Base-by-base conservation (phyloP, 2,113 vertebrate genomes). In the Nansenia antarctica region DNA sequence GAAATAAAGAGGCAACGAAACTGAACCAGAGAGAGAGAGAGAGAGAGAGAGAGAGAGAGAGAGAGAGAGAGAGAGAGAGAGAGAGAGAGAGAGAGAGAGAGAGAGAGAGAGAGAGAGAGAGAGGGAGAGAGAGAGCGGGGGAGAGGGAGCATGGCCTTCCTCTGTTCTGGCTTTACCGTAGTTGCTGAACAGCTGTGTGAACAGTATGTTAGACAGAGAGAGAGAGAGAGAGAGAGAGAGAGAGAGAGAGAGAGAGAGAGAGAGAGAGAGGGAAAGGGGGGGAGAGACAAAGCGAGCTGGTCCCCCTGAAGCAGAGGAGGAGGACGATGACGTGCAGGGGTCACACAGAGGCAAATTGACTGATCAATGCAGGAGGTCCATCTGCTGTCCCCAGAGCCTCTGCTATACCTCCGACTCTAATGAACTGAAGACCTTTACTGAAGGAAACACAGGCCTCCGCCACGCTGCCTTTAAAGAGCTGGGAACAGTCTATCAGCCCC, bases 261-360 rank as follows among this genome's bases (percentile, higher is more conserved):
- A 59, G 35, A 65, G 60, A 61, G 66, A 4, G 9, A 62, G 57
- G 54, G 29, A 37, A 54, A 47, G 62, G 26, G 26, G 30, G 66
- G 59, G 63, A 30, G 29, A 22, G 45, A 20, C 45, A 8, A n/a
- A 49, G 45, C 20, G 45, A 49, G 45, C n/a, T 49, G 45, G 45
- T n/a, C n/a, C 45, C 35, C n/a, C 45, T 9, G 22, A 66, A 66
- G 18, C 27, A 47, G 31, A 54, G 49, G 52, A 55, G 22, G 55
- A 35, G 52, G 52, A 27, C 24, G 53, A 15, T 72, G 62, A 72
- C 29, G 27, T 63, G 15, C 45, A 8, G 29, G 47, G 73, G 72
- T 76, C 66, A 76, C 66, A 49, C 42, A 47, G 66, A 79, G 73
- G 69, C 64, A 70, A 79, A 82, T 73, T 49, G 76, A 67, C 76